Evolutionary conservation across 2,888 invertebrate species (phyloP).

Genomic region (Piscicola geometra): DNA sequence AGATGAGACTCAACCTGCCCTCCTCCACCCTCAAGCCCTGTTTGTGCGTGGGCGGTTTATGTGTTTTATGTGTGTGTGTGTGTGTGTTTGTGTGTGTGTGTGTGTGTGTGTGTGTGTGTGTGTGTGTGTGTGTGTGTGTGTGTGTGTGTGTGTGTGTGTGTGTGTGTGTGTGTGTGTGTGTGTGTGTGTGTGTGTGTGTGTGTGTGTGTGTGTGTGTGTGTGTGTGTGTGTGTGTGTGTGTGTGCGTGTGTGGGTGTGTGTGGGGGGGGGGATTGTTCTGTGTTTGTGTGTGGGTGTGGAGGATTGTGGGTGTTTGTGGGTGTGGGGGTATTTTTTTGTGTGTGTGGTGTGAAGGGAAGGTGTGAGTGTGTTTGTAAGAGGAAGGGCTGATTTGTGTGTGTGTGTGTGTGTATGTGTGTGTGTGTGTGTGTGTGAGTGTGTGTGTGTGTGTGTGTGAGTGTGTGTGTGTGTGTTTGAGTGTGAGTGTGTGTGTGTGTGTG

Average conservation of each 20-base stretch:
- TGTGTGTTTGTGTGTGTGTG: background rate
- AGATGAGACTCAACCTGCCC: constrained; percentile 75
- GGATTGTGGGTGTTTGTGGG: background rate
- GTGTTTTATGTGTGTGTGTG: background rate
- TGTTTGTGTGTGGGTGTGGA: too few relatives aligned
- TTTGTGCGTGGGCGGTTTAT: too few relatives aligned
- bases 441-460: constrained; percentile 20
- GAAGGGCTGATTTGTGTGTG: background rate
- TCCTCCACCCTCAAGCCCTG: constrained; percentile 38
- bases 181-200: too few relatives aligned
- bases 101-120: too few relatives aligned
- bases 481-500: constrained; percentile 14
- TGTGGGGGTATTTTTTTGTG: too few relatives aligned
- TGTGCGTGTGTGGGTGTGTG: background rate
- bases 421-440: constrained; percentile 19
- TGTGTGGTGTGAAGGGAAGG: too few relatives aligned
- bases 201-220: too few relatives aligned
- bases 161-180: too few relatives aligned
- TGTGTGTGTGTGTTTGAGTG: constrained; percentile 10
- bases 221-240: background rate
- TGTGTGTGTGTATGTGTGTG: background rate
- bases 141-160: too few relatives aligned
- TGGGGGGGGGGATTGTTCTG: too few relatives aligned
- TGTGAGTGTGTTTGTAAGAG: too few relatives aligned
- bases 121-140: too few relatives aligned